Conservation (phyloP, 1,140 invertebrate genomes). For the Limonius californicus region DNA sequence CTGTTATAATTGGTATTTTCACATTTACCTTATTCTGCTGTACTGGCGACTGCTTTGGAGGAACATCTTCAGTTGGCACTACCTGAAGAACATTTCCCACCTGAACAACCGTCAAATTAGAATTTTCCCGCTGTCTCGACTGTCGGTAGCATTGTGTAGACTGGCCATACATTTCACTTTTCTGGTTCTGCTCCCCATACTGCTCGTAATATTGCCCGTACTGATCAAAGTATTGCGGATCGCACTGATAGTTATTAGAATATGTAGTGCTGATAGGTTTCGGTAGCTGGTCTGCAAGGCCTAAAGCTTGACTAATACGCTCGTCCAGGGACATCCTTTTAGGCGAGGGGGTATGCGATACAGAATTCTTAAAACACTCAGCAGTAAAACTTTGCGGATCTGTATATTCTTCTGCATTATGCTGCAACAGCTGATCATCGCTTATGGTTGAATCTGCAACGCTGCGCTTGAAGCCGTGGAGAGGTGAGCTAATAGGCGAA, state of each 20-base stretch:
- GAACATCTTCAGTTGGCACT: constrained; percentile 46
- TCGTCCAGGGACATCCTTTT: constrained; percentile 40
- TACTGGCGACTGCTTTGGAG: not conserved
- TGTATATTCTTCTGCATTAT: constrained; percentile 25
- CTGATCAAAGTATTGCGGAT: constrained; percentile 3
- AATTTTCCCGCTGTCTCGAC: not conserved
- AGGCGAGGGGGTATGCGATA: constrained; percentile 24
- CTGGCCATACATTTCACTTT: not conserved
- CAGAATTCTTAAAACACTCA: not conserved
- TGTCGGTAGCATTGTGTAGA: constrained; percentile 2
- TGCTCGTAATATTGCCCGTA: constrained; percentile 16
- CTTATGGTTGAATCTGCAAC: constrained; percentile 52
- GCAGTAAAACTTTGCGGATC: constrained; percentile 19
- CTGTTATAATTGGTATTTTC: no score
- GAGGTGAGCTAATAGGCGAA: constrained; percentile 35
- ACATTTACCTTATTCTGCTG: constrained; percentile 17
- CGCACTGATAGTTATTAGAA: constrained; percentile 12
- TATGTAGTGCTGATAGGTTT: constrained; percentile 19
- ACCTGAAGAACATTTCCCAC: constrained; percentile 55
- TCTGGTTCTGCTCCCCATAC: constrained; percentile 14
- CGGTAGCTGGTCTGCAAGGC: constrained; percentile 22
- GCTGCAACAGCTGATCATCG: constrained; percentile 47
- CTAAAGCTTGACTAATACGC: constrained; percentile 42
- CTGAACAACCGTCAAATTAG: constrained; percentile 46
- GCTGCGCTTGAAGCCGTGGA: constrained; percentile 44